Evolutionary conservation across 2,797 vertebrate genomes (phyloP).

Genomic region (Cuculus canorus): DNA sequence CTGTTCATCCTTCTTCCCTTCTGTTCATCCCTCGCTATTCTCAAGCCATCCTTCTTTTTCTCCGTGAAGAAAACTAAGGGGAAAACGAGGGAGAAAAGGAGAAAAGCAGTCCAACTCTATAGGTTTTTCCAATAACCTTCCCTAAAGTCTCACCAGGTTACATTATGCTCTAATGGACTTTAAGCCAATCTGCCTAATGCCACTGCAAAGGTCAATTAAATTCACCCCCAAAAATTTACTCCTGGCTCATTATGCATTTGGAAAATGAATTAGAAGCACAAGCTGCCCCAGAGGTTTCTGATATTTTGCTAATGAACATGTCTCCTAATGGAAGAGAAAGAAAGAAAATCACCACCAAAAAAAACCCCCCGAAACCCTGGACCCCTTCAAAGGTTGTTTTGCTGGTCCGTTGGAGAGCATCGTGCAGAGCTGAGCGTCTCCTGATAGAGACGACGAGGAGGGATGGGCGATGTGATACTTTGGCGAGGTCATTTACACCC

Average conservation of each 20-base stretch:
- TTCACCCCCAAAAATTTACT: constrained; percentile 84
- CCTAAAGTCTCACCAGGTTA: constrained; percentile 77
- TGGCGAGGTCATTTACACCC: background rate
- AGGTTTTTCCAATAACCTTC: constrained; percentile 73
- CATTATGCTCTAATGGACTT: constrained; percentile 79
- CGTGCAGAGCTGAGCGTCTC: background rate
- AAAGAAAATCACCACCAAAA: background rate
- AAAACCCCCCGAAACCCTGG: background rate
- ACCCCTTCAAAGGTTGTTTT: background rate
- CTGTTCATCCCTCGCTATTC: constrained; percentile 61
- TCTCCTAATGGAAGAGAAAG: constrained; percentile 56
- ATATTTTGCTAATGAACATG: constrained; percentile 80
- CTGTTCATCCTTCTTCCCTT: constrained; percentile 51
- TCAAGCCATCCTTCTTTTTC: constrained; percentile 56
- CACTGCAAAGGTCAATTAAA: constrained; percentile 85
- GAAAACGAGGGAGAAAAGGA: background rate
- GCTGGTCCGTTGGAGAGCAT: background rate
- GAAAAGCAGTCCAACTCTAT: constrained; percentile 9
- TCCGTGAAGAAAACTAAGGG: constrained; percentile 31
- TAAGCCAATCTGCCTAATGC: constrained; percentile 81
- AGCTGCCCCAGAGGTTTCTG: constrained; percentile 80
- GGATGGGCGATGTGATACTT: accelerated
- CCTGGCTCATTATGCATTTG: constrained; percentile 82
- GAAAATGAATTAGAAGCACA: constrained; percentile 82
- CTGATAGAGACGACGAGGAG: background rate